These are phyloP conservation scores for Sebastes iracundus DNA, from an alignment of 2,797 vertebrate species.

Conservation along the genomic window DNA sequence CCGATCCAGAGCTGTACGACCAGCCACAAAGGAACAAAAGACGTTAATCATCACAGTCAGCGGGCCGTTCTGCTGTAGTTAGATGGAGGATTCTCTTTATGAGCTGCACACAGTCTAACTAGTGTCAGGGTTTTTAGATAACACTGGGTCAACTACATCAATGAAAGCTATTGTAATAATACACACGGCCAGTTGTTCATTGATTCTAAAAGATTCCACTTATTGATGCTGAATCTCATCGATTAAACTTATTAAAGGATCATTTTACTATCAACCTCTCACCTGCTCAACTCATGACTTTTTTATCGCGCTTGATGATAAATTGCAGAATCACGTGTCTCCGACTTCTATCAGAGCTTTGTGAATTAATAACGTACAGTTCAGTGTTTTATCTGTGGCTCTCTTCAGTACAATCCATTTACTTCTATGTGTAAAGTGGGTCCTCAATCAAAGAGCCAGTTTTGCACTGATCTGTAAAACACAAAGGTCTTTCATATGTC, in stretches of 20 bases:
- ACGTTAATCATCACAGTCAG: too few relatives aligned
- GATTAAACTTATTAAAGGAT: neutral
- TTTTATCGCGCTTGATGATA: neutral
- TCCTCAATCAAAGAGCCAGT: neutral
- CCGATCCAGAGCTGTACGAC: too few relatives aligned
- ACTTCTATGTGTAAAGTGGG: neutral
- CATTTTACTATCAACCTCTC: neutral
- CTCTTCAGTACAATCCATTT: neutral
- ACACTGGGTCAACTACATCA: neutral
- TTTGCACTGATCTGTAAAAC: neutral
- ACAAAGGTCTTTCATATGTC: conserved; percentile 7
- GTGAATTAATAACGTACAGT: neutral
- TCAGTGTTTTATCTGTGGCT: neutral
- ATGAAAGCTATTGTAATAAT: neutral
- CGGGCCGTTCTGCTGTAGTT: neutral
- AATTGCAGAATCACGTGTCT: neutral
- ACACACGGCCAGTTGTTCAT: neutral
- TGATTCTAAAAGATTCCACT: neutral
- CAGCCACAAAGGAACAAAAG: too few relatives aligned
- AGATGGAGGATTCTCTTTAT: neutral
- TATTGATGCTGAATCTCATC: neutral
- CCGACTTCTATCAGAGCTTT: neutral
- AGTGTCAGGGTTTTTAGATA: neutral
- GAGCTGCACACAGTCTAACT: neutral
- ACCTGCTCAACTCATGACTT: neutral